These are phyloP conservation scores for Agapostemon virescens DNA, from an alignment of 2,888 invertebrate genomes.

Conservation along the genomic window DNA sequence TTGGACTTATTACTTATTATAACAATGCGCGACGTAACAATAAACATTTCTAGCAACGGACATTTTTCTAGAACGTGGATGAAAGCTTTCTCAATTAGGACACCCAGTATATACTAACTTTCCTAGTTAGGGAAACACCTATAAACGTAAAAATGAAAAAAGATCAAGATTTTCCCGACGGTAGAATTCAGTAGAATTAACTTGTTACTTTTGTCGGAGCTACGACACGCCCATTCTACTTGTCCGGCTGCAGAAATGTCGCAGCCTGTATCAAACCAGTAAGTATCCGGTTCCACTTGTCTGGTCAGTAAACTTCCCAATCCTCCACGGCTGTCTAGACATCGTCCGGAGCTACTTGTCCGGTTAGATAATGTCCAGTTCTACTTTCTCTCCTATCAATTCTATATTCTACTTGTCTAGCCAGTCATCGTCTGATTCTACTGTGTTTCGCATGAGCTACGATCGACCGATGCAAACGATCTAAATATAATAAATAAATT, in stretches of 20 bases:
- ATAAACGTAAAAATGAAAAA: not conserved
- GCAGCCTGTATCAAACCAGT: not conserved
- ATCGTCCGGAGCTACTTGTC: constrained; percentile 5
- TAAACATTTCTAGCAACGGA: too few species aligned
- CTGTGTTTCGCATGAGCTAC: too few species aligned
- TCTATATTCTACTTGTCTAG: constrained; percentile 1
- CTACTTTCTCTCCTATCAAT: constrained; percentile 16
- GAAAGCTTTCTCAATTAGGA: too few species aligned
- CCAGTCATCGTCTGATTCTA: too few species aligned
- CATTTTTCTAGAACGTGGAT: too few species aligned
- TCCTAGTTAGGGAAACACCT: not conserved
- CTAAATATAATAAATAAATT: too few species aligned
- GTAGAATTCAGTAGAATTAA: constrained; percentile 7
- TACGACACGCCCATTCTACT: not conserved
- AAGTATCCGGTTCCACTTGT: constrained; percentile 15
- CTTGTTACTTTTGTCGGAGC: not conserved
- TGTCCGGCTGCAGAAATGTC: not conserved
- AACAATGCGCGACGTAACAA: too few species aligned
- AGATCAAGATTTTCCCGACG: not conserved
- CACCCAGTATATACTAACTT: too few species aligned
- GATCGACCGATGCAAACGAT: too few species aligned
- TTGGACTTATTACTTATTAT: too few species aligned
- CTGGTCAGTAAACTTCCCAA: not conserved
- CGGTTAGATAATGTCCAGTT: constrained; percentile 6
- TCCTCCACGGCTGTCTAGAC: not conserved